Percentiles rank a stretch among this genome's conserved stretches.
These are phyloP conservation scores for Callyntrura guangdongensis DNA, from an alignment of 2,888 invertebrate genomes.

Conservation along the genomic window DNA sequence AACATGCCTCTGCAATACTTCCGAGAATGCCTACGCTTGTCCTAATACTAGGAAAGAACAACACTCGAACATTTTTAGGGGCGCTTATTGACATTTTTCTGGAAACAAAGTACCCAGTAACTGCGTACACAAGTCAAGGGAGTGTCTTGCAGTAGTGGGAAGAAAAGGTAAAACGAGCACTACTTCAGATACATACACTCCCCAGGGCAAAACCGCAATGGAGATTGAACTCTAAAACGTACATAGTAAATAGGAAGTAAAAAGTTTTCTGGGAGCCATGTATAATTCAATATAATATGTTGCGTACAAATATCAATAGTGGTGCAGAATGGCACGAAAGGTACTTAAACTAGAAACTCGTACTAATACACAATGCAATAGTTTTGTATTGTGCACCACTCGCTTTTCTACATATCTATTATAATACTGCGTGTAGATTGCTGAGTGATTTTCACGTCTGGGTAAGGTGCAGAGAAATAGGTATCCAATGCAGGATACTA, in stretches of 20 bases:
- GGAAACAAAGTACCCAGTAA: conserved; percentile 31
- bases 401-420: no score
- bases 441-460: conserved; percentile 11
- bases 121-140: neutral
- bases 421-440: no score
- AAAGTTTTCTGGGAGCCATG: conserved; percentile 43
- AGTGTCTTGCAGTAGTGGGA: neutral
- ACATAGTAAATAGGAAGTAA: conserved; percentile 59
- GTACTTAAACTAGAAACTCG: conserved; percentile 6
- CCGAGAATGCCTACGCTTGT: no score
- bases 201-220: conserved; percentile 67
- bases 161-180: neutral
- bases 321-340: conserved; percentile 1
- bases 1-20: no score
- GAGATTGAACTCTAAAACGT: conserved; percentile 75
- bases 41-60: neutral
- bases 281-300: conserved; percentile 63
- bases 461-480: neutral
- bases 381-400: no score
- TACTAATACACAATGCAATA: neutral
- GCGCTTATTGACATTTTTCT: conserved; percentile 52
- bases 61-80: neutral
- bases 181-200: conserved; percentile 18
- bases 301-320: conserved; percentile 14
- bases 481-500: neutral